These are phyloP conservation scores for Drosophila antonietae DNA, from an alignment of 2,888 invertebrate genomes.

Conservation along the genomic window DNA sequence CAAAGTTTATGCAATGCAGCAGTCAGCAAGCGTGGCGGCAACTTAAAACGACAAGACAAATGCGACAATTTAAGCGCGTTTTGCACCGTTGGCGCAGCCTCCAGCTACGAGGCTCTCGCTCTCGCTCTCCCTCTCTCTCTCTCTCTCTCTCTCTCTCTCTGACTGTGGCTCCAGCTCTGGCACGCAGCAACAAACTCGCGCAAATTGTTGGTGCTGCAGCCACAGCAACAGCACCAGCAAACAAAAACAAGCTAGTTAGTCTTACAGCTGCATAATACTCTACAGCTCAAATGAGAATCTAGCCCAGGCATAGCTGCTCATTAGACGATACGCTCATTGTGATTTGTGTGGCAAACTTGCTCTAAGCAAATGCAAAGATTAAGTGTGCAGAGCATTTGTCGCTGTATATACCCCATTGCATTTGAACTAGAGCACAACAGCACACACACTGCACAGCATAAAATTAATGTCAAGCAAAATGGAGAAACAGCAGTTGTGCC, in stretches of 20 bases:
- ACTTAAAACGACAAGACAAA: constrained; percentile 79
- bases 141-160: not conserved
- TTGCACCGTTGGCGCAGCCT: constrained; percentile 65
- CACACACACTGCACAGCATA: constrained; percentile 59
- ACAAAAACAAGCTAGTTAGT: constrained; percentile 7
- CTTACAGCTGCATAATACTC: constrained; percentile 2
- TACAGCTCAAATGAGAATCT: not conserved
- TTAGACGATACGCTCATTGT: not conserved
- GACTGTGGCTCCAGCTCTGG: constrained; percentile 6
- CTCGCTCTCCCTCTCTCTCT: not conserved
- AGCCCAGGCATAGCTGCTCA: not conserved
- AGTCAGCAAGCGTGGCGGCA: constrained; percentile 54
- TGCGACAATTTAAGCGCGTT: constrained; percentile 81
- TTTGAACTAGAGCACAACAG: constrained; percentile 1
- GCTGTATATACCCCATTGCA: not conserved
- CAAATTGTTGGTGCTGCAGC: constrained; percentile 56
- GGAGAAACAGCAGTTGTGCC: constrained; percentile 65
- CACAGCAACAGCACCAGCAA: constrained; percentile 15
- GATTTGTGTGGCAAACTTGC: not conserved
- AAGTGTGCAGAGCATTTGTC: not conserved
- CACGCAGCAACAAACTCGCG: constrained; percentile 59
- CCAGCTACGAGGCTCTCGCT: not conserved
- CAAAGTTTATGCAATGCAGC: constrained; percentile 78
- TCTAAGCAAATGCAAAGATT: not conserved
- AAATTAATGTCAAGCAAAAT: constrained; percentile 81